Percentiles rank a stretch among this genome's conserved stretches.
These are phyloP conservation scores for Drosophila kikkawai DNA, from an alignment of 1,140 invertebrate genomes.

Conservation along the genomic window DNA sequence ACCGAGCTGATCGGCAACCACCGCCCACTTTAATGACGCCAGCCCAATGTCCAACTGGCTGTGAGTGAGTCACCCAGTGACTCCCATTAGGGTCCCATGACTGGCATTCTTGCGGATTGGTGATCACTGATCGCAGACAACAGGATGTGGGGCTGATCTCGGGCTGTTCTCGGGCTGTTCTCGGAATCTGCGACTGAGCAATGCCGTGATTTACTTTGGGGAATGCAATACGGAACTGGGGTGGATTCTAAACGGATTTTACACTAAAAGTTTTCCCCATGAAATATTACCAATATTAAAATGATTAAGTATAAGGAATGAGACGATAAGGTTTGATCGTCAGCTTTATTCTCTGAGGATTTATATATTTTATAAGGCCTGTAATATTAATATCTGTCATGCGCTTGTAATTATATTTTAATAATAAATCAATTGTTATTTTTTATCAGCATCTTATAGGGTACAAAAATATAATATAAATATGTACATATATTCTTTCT, in stretches of 20 bases:
- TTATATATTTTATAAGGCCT: background rate
- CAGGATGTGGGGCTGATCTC: conserved; percentile 24
- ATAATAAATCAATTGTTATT: background rate
- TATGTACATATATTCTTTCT: background rate
- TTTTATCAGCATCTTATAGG: background rate
- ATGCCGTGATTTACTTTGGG: conserved; percentile 6
- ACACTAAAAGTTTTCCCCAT: background rate
- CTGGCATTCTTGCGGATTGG: conserved; percentile 10
- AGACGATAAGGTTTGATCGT: background rate
- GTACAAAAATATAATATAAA: background rate
- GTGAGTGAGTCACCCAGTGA: conserved; percentile 16
- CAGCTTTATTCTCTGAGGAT: background rate
- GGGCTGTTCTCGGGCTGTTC: conserved; percentile 8
- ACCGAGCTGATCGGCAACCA: background rate
- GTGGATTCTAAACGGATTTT: background rate
- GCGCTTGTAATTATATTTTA: background rate
- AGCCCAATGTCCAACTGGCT: conserved; percentile 6
- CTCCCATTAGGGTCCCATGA: conserved; percentile 27
- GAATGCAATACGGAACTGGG: conserved; percentile 15
- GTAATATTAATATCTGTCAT: background rate
- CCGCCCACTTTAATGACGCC: conserved; percentile 37
- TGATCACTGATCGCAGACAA: background rate
- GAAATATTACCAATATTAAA: background rate
- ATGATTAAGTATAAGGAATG: background rate
- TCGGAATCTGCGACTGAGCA: conserved; percentile 23